These are phyloP conservation scores for Pollimyrus isidori DNA, from an alignment of 2,113 vertebrate species.

Conservation along the genomic window DNA sequence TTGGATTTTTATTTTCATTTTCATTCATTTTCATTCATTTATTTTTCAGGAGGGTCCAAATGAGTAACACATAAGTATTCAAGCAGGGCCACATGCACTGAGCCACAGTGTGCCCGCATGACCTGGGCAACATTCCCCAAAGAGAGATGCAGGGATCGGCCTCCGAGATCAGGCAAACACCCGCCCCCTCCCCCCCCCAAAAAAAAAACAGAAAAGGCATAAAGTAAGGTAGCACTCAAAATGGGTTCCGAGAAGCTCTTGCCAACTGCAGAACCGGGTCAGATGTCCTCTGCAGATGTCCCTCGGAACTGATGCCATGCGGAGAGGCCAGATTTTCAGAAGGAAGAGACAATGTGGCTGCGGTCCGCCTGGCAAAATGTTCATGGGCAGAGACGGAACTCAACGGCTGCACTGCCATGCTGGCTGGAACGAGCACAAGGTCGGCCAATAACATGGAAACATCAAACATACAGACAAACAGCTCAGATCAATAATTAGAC, in stretches of 20 bases:
- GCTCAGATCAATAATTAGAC: slow-evolving; percentile 27
- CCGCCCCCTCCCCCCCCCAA: not conserved
- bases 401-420: slow-evolving; percentile 28
- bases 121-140: not conserved
- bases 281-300: slow-evolving; percentile 6
- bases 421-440: slow-evolving; percentile 15
- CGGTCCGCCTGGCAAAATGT: slow-evolving; percentile 14
- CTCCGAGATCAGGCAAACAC: not conserved
- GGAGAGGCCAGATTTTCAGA: not conserved
- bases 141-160: not conserved
- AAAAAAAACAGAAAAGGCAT: not conserved
- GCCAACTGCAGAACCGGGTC: not conserved
- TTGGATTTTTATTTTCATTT: not conserved
- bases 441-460: slow-evolving; percentile 21
- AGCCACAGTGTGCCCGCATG: too few species aligned
- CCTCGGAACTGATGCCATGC: not conserved
- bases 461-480: slow-evolving; percentile 34
- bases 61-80: not conserved
- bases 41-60: not conserved
- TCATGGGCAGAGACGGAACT: slow-evolving; percentile 33
- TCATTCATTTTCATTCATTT: not conserved
- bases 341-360: not conserved
- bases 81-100: not conserved
- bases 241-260: not conserved
- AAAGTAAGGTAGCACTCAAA: not conserved